Base-by-base conservation (phyloP, 2,113 vertebrate species). In the Ochotona curzoniae region DNA sequence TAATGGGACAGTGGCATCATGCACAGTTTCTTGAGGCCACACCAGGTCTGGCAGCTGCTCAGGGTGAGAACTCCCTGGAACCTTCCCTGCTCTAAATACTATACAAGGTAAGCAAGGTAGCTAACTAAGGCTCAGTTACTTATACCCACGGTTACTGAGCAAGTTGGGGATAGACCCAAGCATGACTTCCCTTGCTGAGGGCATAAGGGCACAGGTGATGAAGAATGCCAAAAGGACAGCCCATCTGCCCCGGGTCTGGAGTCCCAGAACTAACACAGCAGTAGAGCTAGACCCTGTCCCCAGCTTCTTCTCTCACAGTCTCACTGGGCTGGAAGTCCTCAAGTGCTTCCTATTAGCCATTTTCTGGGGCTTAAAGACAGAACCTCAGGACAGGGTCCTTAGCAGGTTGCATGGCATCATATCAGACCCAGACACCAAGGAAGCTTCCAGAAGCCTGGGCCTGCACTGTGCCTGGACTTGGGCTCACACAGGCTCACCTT, bases 101-200 rank as follows among this genome's bases (percentile, higher is more conserved):
- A 5, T 70, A 80, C 15, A 70, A 79, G 76, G 23, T 73, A 51
- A 74, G 51, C 51, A 79, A 80, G 28, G n/a, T 57, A 83, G 60
- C 35, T 17, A 67, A 67, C 35, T 17, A 67, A 67, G 70, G 73
- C 61, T 88, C 61, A 74, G 81, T 83, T 69, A 93, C 63, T 88
- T 84, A 84, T 84, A 18, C 10, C 28, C 35, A 80, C 83, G 23
- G 28, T 69, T 49, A 8, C 30, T 73, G 47, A 69, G 78, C 64
- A 67, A 79, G 64, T 44, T 61, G 21, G 38, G 26, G 44, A 30
- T 20, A 15, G 80, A 38, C 66, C 86, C 73, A 69, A 83, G 57
- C 14, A 57, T 84, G 32, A 60, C 28, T 73, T 12, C 66, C 26
- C n/a, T 79, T 73, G 25, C 78, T 49, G 21, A 83, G n/a, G 8